Evolutionary conservation across 35 echinoderm and acorn worm genomes (phyloP), one percentile per base, ranked within the genome.

Genomic region (Apostichopus californicus): DNA sequence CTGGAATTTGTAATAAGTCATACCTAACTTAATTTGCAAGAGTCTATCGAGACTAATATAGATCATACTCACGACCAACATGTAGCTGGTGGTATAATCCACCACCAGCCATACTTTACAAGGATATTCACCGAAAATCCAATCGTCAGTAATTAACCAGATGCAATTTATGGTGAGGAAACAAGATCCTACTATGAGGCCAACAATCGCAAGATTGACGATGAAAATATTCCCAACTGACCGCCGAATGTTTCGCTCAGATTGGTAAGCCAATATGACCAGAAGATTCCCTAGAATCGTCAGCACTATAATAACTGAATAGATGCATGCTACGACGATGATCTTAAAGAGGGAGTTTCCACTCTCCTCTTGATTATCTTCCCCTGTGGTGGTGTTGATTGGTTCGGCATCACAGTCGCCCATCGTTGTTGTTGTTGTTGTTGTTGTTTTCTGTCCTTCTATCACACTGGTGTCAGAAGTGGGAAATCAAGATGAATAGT

Each of bases 41-140:
- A 78, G 56, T 78, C 89, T 91, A 53, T 91, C 89, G 10, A 91
- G 59, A 9, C 72, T 78, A 9, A 91, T 91, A 57, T 78, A 91
- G 18, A 91, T 91, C 89, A 91, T 91, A 60, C 77, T 91, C 1
- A 91, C 52, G 5, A 79, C 89, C 23, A 91, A 79, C 89, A 91
- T 91, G 55, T 91, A 91, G 25, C 89, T 91, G n/a, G 89, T 79
- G 1, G 55, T 88, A 61, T 93, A 93, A 34, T 93, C 92, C 9
- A 93, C 26, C 6, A 93, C 84, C 77, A 93, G 23, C 82, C 81
- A 93, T n/a, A 79, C 54, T 79, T 93, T 93, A 79, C 92, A 93
- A 81, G 86, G 73, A 14, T 65, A 77, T 77, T 93, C 92, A 15
- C 92, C 92, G 4, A 93, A 87, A 5, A 88, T 54, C 92, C 92